Conservation (phyloP, 1,140 invertebrate species). For the Drosophila neocordata region DNA sequence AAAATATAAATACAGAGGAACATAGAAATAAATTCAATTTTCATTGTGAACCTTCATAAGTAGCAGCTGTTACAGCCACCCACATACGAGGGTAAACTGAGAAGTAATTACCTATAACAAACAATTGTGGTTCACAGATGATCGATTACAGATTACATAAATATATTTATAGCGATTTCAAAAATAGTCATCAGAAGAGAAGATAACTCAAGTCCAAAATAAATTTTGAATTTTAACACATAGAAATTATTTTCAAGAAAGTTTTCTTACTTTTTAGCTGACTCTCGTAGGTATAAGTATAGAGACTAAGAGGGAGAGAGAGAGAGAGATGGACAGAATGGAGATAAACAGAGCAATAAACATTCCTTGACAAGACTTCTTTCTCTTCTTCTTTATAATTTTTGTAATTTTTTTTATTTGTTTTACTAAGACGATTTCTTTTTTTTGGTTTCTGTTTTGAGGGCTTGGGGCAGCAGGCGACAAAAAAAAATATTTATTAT, state of each 20-base stretch:
- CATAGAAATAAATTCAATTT: constrained; percentile 56
- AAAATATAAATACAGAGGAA: constrained; percentile 29
- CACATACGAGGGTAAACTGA: neutral
- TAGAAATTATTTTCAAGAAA: neutral
- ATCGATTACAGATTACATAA: too few relatives aligned
- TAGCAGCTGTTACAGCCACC: constrained; percentile 1
- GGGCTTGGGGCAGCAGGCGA: constrained; percentile 13
- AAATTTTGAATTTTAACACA: too few relatives aligned
- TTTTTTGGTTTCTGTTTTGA: neutral
- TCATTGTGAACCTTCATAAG: neutral
- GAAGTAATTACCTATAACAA: neutral
- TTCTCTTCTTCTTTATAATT: constrained; percentile 1
- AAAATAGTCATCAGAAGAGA: too few relatives aligned
- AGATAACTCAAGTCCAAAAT: too few relatives aligned
- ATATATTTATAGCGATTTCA: too few relatives aligned
- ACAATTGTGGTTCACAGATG: too few relatives aligned
- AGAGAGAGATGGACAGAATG: constrained; percentile 10
- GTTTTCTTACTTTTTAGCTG: neutral
- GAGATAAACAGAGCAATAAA: constrained; percentile 67
- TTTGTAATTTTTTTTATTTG: constrained; percentile 23
- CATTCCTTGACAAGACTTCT: constrained; percentile 43
- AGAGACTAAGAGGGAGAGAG: neutral
- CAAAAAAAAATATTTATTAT: constrained; percentile 71
- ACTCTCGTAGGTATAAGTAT: neutral
- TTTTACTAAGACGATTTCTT: constrained; percentile 14